Evolutionary conservation across 2,888 invertebrate species (phyloP).

Genomic region (Lepetodrilus schrolli): DNA sequence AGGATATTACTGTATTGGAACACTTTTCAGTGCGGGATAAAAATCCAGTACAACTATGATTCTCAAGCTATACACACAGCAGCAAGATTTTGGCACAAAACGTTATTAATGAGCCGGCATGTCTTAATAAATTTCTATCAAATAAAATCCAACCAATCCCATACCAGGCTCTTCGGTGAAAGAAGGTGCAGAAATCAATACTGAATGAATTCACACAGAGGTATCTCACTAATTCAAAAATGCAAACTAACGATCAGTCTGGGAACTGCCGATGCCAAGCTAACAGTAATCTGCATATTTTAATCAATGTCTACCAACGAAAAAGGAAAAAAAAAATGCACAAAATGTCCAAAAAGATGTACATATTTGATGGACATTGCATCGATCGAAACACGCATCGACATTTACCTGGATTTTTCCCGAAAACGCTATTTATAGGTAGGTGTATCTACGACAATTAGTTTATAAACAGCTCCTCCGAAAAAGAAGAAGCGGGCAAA

Average conservation of each 20-base stretch:
- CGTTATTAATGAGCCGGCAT: background rate
- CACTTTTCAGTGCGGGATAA: background rate
- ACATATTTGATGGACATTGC: background rate
- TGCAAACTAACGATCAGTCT: conserved; percentile 4
- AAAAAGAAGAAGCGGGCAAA: background rate
- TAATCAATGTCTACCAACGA: background rate
- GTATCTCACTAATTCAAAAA: background rate
- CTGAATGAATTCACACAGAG: background rate
- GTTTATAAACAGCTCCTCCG: background rate
- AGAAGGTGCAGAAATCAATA: background rate
- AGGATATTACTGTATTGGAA: background rate
- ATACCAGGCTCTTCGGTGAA: background rate
- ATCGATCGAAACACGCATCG: background rate
- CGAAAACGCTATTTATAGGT: no score
- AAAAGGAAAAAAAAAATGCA: background rate
- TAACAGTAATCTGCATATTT: conserved; percentile 25
- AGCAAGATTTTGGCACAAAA: background rate
- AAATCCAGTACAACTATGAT: background rate
- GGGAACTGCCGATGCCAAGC: conserved; percentile 16
- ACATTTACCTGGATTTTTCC: no score
- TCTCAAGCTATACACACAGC: background rate
- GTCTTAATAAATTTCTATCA: background rate
- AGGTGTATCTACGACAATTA: background rate
- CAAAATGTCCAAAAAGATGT: background rate
- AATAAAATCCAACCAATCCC: background rate